These are phyloP conservation scores for Hypocryptadius cinnamomeus DNA, from an alignment of 2,113 vertebrate species.

Conservation along the genomic window DNA sequence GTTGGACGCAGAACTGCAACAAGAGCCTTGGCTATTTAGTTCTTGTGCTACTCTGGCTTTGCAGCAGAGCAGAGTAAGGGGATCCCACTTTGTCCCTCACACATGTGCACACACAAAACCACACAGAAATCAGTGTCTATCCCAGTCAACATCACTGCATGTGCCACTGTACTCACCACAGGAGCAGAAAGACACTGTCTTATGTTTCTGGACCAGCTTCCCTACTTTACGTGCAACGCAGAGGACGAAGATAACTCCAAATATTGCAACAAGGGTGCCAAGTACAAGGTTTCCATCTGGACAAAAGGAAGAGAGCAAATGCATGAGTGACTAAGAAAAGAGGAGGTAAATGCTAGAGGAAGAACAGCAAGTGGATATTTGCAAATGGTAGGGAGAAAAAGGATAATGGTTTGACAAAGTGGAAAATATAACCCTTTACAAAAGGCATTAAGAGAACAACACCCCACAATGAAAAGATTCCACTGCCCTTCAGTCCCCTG, in stretches of 20 bases:
- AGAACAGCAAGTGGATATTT: not conserved
- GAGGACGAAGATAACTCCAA: not conserved
- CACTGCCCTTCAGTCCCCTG: not conserved
- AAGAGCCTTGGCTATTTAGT: not conserved
- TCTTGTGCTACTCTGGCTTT: not conserved
- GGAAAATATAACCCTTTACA: not conserved
- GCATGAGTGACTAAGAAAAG: not conserved
- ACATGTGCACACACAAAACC: accelerated
- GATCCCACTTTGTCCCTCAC: not conserved
- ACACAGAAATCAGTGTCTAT: not conserved
- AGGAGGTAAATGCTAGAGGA: not conserved
- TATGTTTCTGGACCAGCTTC: not conserved
- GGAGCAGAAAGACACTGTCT: not conserved
- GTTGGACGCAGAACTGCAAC: not conserved
- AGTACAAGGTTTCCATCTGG: conserved; percentile 13
- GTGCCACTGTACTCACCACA: conserved; percentile 27
- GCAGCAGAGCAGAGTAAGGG: not conserved
- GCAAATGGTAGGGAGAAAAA: not conserved
- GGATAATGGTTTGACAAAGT: not conserved
- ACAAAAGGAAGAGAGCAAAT: not conserved
- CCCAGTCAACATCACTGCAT: not conserved
- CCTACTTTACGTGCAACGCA: not conserved
- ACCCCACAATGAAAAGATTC: not conserved
- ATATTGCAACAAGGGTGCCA: not conserved
- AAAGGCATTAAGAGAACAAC: not conserved